Base-by-base conservation (phyloP, 2,113 vertebrate genomes). In the Muscicapa adusta region DNA sequence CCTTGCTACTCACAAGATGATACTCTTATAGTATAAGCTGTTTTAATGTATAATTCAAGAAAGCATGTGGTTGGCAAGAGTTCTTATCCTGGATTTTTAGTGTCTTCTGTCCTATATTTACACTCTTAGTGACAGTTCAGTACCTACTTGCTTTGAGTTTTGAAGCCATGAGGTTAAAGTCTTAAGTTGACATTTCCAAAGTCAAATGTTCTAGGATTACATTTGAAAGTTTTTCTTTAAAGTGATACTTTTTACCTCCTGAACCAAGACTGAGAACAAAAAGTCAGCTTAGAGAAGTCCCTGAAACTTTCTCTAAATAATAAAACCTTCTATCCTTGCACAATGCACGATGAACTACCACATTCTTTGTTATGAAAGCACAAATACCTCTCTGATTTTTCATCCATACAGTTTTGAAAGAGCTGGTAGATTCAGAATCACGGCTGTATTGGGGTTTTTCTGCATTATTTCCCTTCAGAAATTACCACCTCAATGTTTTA, bases 1-100 rank as follows among this genome's bases (percentile, higher is more conserved):
- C 68, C 72, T 93, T 87, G 34, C 76, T 92, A 75, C 71, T 93
- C 89, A 77, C 22, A 73, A 65, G 57, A 89, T 91, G 94, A 97
- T 94, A 84, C 50, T 95, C 86, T 96, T 90, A 96, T 3, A 83
- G 8, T 89, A 86, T 96, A 96, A 97, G 78, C 94, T 92, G 90
- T 71, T 95, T 95, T 95, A 95, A 93, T 96, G 91, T 94, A 91
- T 96, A 94, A 96, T 96, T 96, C 84, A 96, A 75, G 57, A 61
- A 95, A 93, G 33, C 3, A 1, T 66, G 57, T 47, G 61, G 47
- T 73, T 96, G 86, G 83, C 56, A 70, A 89, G 84, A 94, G 72
- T 91, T 93, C 75, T 97, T 96, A 96, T 91, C 94, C 95, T 94
- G 85, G 95, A 95, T 97, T 97, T 93, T 65, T 91, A 80, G 73